Percentiles rank a stretch among this genome's conserved stretches.
phyloP scores from a whole-genome alignment of 2,113 vertebrate species.

The Monopterus albus region DNA sequence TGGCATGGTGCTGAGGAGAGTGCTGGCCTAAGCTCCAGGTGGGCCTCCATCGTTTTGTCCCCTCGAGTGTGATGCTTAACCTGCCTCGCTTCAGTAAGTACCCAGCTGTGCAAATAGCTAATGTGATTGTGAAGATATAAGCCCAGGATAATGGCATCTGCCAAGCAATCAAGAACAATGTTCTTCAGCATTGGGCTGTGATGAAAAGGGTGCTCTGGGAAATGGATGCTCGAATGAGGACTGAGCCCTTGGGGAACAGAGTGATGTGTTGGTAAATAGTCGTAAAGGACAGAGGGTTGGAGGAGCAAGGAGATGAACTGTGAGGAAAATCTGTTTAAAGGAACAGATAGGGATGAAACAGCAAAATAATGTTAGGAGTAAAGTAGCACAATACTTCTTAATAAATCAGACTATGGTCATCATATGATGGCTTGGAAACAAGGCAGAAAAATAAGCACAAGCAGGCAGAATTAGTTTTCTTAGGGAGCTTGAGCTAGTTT shows the following conservation, averaged over 20 bases:
- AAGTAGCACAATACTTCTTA: slow-evolving; percentile 5
- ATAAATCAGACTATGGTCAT: slow-evolving; percentile 26
- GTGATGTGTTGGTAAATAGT: slow-evolving; percentile 53
- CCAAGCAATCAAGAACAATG: slow-evolving; percentile 77
- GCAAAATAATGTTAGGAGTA: slow-evolving; percentile 16
- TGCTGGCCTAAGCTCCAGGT: slow-evolving; percentile 66
- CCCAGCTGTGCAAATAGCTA: slow-evolving; percentile 79
- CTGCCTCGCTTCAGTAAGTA: slow-evolving; percentile 71
- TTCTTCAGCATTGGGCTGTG: slow-evolving; percentile 61
- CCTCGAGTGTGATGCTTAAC: slow-evolving; percentile 74
- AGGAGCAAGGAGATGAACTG: slow-evolving; percentile 31
- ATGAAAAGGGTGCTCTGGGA: slow-evolving; percentile 61
- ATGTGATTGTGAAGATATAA: slow-evolving; percentile 81
- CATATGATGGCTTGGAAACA: background rate
- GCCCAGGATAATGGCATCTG: slow-evolving; percentile 79
- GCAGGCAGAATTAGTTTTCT: background rate
- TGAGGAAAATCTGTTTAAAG: slow-evolving; percentile 52
- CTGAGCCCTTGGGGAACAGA: slow-evolving; percentile 50
- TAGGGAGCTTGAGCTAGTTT: background rate
- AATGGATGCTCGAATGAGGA: slow-evolving; percentile 47
- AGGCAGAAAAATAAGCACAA: background rate
- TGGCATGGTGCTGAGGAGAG: slow-evolving; percentile 41
- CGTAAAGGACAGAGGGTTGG: slow-evolving; percentile 51
- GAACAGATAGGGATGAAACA: slow-evolving; percentile 20
- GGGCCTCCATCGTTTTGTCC: slow-evolving; percentile 68